A percentile compares a stretch with the other conserved stretches of the same genome.
These are phyloP conservation scores for Phoeniculus purpureus DNA, from an alignment of 2,797 vertebrate species.

Conservation along the genomic window DNA sequence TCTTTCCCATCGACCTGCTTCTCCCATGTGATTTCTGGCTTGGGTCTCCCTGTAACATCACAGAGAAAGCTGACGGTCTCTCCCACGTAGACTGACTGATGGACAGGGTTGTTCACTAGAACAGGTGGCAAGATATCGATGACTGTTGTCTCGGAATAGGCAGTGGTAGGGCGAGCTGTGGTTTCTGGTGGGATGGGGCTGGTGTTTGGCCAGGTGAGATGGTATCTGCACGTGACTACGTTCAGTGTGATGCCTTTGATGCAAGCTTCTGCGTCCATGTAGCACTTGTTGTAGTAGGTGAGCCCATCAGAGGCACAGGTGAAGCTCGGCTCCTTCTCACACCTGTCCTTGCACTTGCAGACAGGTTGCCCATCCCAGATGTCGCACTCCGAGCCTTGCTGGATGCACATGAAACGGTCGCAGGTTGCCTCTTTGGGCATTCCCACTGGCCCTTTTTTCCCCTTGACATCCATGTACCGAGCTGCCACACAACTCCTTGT, in stretches of 20 bases:
- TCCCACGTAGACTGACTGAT: constrained; percentile 88
- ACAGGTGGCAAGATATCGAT: constrained; percentile 83
- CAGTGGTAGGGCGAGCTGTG: constrained; percentile 87
- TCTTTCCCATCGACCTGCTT: constrained; percentile 86
- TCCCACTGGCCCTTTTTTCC: constrained; percentile 90
- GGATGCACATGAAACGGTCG: constrained; percentile 95
- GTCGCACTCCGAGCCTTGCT: constrained; percentile 97
- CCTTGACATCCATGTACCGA: constrained; percentile 91
- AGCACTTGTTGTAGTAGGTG: constrained; percentile 99
- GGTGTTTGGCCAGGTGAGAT: constrained; percentile 94
- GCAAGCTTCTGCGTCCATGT: constrained; percentile 98
- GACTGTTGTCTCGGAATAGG: constrained; percentile 82
- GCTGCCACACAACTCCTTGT: constrained; percentile 95
- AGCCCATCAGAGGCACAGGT: constrained; percentile 98
- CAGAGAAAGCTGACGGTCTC: constrained; percentile 97
- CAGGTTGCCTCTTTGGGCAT: constrained; percentile 95
- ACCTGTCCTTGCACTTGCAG: constrained; percentile 96
- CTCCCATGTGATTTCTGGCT: constrained; percentile 94
- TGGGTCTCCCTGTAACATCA: constrained; percentile 90
- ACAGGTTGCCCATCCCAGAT: constrained; percentile 98
- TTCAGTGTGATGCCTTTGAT: constrained; percentile 88
- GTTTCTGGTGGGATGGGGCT: constrained; percentile 89
- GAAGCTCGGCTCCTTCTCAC: constrained; percentile 96
- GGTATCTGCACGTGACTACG: constrained; percentile 89
- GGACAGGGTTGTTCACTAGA: constrained; percentile 84